Evolutionary conservation across 30 jellyfish, hydroid and myxozoan genomes (phyloP).

Genomic region (Turritopsis dohrnii): DNA sequence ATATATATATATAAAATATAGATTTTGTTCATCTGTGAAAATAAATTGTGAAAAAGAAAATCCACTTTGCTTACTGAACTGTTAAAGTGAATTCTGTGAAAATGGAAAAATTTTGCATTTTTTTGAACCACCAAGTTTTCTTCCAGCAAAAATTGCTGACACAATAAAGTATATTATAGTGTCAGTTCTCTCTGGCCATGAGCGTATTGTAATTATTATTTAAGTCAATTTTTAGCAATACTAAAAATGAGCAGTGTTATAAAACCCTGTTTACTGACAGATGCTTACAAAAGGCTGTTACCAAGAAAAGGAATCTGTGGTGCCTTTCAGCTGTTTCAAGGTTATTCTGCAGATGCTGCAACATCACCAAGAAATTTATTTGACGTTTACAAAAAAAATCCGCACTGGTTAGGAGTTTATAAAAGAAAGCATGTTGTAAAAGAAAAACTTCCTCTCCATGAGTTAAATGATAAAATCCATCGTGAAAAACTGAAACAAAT

Average conservation of each 20-base stretch:
- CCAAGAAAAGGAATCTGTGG: not conserved
- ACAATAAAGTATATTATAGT: no score
- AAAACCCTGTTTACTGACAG: not conserved
- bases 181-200: no score
- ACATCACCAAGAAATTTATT: constrained; percentile 12
- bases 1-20: no score
- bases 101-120: no score
- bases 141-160: no score
- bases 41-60: no score
- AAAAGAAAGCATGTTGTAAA: constrained; percentile 16
- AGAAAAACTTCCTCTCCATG: constrained; percentile 6
- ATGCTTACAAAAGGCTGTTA: not conserved
- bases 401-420: constrained; percentile 32
- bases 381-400: constrained; percentile 19
- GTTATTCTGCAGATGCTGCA: not conserved
- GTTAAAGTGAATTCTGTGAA: no score
- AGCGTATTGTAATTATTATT: no score
- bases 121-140: no score
- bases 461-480: not conserved
- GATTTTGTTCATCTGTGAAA: no score
- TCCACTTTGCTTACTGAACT: no score
- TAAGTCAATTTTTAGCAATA: not conserved
- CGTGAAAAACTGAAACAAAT: constrained; percentile 11
- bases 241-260: not conserved
- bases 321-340: not conserved